phyloP scores from a whole-genome alignment of 2,113 vertebrate genomes.

The Salvelinus fontinalis region DNA sequence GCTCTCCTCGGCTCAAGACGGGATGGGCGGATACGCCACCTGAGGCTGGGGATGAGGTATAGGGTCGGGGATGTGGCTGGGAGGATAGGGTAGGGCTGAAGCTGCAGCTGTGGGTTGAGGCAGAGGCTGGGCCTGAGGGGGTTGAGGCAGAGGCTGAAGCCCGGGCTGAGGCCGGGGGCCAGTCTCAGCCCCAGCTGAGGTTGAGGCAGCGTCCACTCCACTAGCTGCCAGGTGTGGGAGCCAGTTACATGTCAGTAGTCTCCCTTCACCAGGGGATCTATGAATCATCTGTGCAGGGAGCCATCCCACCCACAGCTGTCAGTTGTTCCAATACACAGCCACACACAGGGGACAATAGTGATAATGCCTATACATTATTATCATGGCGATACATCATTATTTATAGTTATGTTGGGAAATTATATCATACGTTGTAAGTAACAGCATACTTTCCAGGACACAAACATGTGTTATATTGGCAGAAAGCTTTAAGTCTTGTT shows the following conservation, averaged over 20 bases:
- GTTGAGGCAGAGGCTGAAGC: too few species aligned
- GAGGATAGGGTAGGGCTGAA: too few species aligned
- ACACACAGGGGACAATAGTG: neutral
- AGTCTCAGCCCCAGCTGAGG: too few species aligned
- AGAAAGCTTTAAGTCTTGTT: too few species aligned
- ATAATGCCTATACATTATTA: neutral
- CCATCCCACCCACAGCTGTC: slow-evolving; percentile 1
- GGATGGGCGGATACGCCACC: slow-evolving; percentile 6
- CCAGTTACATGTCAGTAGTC: neutral
- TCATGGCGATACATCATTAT: neutral
- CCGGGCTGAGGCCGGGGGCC: too few species aligned
- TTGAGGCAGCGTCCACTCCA: neutral
- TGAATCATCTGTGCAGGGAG: slow-evolving; percentile 20
- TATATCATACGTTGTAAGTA: too few species aligned
- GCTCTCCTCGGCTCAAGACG: slow-evolving; percentile 20
- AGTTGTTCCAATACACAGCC: neutral
- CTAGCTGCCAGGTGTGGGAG: neutral
- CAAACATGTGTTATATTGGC: too few species aligned
- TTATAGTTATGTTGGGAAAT: too few species aligned
- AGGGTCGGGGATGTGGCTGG: too few species aligned
- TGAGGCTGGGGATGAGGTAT: slow-evolving; percentile 5
- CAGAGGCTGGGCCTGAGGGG: neutral
- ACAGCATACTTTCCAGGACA: too few species aligned
- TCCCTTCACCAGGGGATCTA: neutral
- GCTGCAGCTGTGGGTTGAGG: neutral